These are phyloP conservation scores for Tenualosa ilisha DNA, from an alignment of 2,797 vertebrate species.

Conservation along the genomic window DNA sequence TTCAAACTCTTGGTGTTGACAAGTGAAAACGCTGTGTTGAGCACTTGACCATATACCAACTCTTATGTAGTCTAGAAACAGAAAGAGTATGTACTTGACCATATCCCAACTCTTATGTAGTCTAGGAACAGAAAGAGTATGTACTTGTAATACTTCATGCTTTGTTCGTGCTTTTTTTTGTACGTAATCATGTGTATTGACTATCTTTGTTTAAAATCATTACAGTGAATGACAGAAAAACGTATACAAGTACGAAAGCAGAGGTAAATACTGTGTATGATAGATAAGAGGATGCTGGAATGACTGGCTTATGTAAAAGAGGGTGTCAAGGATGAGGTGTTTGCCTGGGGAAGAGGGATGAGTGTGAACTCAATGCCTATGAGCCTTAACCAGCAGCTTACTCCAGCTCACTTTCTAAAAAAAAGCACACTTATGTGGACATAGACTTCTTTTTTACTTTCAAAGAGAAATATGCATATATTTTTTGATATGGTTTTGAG, in stretches of 20 bases:
- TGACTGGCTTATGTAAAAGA: background rate
- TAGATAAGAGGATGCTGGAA: background rate
- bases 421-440: background rate
- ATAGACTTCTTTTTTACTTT: background rate
- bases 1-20: background rate
- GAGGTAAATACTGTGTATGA: background rate
- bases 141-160: too few species aligned
- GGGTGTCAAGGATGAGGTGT: background rate
- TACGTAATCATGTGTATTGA: too few species aligned
- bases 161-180: too few species aligned
- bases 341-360: background rate
- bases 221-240: background rate
- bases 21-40: background rate
- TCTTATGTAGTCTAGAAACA: too few species aligned
- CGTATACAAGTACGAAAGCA: background rate
- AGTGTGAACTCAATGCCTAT: background rate
- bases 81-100: background rate
- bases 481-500: constrained; percentile 48
- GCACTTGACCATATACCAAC: background rate
- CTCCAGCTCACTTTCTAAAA: background rate
- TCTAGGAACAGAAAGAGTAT: too few species aligned
- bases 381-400: background rate
- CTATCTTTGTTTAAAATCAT: too few species aligned
- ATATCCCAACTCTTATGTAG: too few species aligned
- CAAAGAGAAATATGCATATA: background rate